phyloP scores from a whole-genome alignment of 2,888 invertebrate genomes.

The Andrena minutula region DNA sequence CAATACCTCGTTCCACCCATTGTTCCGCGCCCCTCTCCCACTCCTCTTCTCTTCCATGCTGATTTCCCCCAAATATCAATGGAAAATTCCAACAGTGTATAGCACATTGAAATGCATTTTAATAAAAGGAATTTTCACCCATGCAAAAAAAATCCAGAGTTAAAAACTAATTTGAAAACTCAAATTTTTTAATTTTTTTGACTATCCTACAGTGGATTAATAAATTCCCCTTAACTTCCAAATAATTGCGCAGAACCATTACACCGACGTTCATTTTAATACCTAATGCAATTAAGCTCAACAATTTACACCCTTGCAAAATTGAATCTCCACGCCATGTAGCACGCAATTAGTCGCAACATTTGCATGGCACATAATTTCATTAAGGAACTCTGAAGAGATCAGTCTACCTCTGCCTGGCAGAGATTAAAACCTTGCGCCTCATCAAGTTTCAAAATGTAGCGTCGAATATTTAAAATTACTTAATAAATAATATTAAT shows the following conservation, averaged over 20 bases:
- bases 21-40: too few species aligned
- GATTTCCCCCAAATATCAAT: too few species aligned
- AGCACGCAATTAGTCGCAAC: constrained; percentile 1
- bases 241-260: background rate
- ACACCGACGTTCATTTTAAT: background rate
- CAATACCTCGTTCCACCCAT: too few species aligned
- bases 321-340: background rate
- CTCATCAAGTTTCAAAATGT: background rate
- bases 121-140: too few species aligned
- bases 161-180: background rate
- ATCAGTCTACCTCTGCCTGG: background rate
- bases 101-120: too few species aligned
- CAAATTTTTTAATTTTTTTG: background rate
- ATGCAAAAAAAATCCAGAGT: too few species aligned
- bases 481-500: too few species aligned
- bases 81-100: too few species aligned
- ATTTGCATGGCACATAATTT: background rate
- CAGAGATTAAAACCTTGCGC: background rate
- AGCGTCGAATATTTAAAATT: too few species aligned
- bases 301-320: background rate
- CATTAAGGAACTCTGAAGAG: background rate
- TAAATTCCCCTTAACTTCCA: background rate
- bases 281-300: background rate
- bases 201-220: background rate
- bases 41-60: too few species aligned